Conservation (phyloP, 2,113 vertebrate genomes). For the Peucedramus taeniatus region DNA sequence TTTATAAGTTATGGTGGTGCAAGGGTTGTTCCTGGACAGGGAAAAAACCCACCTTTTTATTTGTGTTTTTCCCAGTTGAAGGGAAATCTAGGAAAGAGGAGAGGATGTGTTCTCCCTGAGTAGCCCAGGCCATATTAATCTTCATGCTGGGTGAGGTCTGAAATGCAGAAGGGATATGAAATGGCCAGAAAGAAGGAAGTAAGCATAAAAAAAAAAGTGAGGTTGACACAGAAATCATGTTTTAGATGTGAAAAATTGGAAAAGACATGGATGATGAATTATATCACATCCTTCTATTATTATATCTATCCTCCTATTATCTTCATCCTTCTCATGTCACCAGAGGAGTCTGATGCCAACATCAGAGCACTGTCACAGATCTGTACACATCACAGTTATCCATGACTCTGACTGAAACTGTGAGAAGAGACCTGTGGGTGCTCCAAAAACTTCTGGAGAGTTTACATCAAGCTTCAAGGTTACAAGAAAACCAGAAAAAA, state of each 20-base stretch:
- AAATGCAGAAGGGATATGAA: not conserved
- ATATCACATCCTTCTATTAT: not conserved
- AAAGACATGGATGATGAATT: not conserved
- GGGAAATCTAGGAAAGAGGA: not conserved
- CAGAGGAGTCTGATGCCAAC: not conserved
- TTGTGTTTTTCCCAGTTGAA: not conserved
- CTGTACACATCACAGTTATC: not conserved
- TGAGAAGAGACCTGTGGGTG: not conserved
- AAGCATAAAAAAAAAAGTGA: not conserved
- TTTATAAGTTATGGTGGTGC: not conserved
- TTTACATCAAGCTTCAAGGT: not conserved
- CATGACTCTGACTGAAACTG: not conserved
- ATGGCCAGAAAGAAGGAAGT: not conserved
- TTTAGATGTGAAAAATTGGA: not conserved
- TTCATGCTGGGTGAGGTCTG: not conserved
- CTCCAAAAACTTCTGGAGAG: not conserved
- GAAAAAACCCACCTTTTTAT: not conserved
- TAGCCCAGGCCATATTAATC: not conserved
- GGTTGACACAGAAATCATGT: not conserved
- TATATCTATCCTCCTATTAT: not conserved
- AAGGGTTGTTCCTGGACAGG: not conserved
- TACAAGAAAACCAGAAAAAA: not conserved
- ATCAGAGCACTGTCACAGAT: not conserved
- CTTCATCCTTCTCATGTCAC: not conserved
- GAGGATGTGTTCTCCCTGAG: not conserved